Evolutionary conservation across 2,888 invertebrate genomes (phyloP).

Genomic region (Caenorhabditis imperialis): DNA sequence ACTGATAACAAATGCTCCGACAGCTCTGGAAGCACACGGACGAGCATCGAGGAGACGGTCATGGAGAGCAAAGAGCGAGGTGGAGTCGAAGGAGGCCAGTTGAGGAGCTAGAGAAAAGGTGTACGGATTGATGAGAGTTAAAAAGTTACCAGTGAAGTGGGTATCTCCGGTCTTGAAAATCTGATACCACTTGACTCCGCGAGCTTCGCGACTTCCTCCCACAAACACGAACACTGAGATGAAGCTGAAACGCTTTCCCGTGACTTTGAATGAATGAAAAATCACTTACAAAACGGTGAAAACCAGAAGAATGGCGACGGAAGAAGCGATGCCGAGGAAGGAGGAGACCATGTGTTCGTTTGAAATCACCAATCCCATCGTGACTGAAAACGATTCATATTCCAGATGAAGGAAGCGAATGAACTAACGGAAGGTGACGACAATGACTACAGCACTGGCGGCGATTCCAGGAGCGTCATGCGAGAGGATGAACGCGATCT

Average conservation of each 20-base stretch:
- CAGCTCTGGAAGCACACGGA: slow-evolving; percentile 62
- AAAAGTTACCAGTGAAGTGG: slow-evolving; percentile 72
- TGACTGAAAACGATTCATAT: slow-evolving; percentile 59
- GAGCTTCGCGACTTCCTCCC: slow-evolving; percentile 70
- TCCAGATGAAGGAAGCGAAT: neutral
- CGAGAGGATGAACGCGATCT: slow-evolving; percentile 75
- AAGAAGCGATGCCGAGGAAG: slow-evolving; percentile 67
- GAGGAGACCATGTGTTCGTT: slow-evolving; percentile 63
- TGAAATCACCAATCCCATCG: slow-evolving; percentile 57
- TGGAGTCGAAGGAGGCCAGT: slow-evolving; percentile 60
- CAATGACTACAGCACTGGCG: slow-evolving; percentile 61
- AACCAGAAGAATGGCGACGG: slow-evolving; percentile 65
- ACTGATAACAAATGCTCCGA: slow-evolving; percentile 63
- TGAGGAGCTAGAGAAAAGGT: slow-evolving; percentile 52
- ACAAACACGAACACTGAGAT: slow-evolving; percentile 71
- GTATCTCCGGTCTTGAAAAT: slow-evolving; percentile 73
- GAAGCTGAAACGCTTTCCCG: slow-evolving; percentile 41
- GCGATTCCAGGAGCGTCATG: slow-evolving; percentile 74
- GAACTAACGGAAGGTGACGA: slow-evolving; percentile 60
- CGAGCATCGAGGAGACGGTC: slow-evolving; percentile 73
- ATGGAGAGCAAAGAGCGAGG: slow-evolving; percentile 66
- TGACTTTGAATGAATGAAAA: neutral
- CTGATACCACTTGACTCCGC: slow-evolving; percentile 77
- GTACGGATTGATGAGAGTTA: neutral
- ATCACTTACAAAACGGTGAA: slow-evolving; percentile 63